Base-by-base conservation (phyloP, 2,888 invertebrate genomes). In the Phaonia tiefii region DNA sequence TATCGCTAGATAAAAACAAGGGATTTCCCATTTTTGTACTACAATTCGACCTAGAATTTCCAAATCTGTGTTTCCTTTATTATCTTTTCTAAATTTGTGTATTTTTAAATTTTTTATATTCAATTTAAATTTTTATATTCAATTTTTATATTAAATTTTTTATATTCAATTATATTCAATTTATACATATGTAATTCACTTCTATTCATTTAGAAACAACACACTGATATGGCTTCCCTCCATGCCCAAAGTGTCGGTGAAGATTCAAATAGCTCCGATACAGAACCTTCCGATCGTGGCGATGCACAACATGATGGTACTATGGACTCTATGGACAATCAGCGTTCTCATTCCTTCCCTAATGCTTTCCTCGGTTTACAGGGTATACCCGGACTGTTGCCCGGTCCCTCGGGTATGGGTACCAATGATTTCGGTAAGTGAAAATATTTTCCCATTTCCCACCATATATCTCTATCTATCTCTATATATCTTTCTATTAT, bases 391-490 rank as follows among this genome's bases (percentile, higher is more conserved):
- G 96, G 96, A 87, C 93, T 97, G 86, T 92, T 97, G 89, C 96
- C 97, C 82, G 96, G 97, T 87, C 96, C 96, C 44, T 97, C 97
- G 83, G 96, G 96, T 87, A 95, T 96, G 91, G 93, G 93, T 88
- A 92, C 95, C 91, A 95, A 95, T 91, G 96, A 95, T 91, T 96
- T 96, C 92, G 95, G 95, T 95, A 92, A 95, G 95, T 94, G 71
- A 17, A 46, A 4, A 51, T 25, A 1, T 65, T 75, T 44, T 70
- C 54, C 17, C 4, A 58, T 56, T 63, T 44, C 7, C 20, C 49
- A 5, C 31, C 42, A 22, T 49, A 37, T 60, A 0, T 65, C 58
- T 42, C 13, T 39, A 15, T 26, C 26, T 79, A 5, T 25, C n/a
- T 58, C 56, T 46, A 0, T 66, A 39, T 44, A 58, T 51, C 42